A percentile compares a stretch with the other conserved stretches of the same genome.
These are phyloP conservation scores for Dione vanillae DNA, from an alignment of 2,888 invertebrate genomes.

Conservation along the genomic window DNA sequence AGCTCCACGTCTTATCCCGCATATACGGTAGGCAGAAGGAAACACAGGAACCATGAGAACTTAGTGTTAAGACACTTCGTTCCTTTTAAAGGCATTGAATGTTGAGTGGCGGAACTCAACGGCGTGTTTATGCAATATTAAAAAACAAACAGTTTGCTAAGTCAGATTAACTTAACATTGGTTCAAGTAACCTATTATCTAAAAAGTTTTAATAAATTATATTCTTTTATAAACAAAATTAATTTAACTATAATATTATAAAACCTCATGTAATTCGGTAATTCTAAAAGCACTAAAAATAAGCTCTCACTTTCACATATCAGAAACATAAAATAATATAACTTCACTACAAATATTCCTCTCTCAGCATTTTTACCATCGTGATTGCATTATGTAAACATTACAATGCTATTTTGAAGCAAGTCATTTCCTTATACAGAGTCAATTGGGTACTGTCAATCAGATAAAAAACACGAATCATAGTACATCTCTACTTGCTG, in stretches of 20 bases:
- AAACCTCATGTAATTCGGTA: not conserved
- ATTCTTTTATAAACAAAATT: too few species aligned
- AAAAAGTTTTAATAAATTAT: too few species aligned
- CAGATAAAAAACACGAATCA: slow-evolving; percentile 39
- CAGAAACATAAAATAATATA: not conserved
- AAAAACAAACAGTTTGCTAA: too few species aligned
- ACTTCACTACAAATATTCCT: slow-evolving; percentile 3
- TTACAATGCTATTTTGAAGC: slow-evolving; percentile 19
- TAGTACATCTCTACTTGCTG: slow-evolving; percentile 22
- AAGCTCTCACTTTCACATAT: slow-evolving; percentile 1
- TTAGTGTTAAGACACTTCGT: too few species aligned
- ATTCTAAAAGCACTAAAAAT: not conserved
- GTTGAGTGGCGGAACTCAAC: too few species aligned
- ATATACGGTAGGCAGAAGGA: too few species aligned
- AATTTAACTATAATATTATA: not conserved
- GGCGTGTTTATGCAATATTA: too few species aligned
- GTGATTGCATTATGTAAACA: slow-evolving; percentile 23
- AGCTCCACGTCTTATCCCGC: too few species aligned
- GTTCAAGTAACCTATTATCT: too few species aligned
- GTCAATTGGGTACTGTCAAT: slow-evolving; percentile 38
- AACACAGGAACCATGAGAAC: too few species aligned
- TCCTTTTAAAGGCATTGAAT: too few species aligned
- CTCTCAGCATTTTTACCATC: not conserved
- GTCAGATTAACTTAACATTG: too few species aligned
- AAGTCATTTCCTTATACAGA: slow-evolving; percentile 33